Evolutionary conservation across 2,888 invertebrate species (phyloP), one percentile per base, ranked within the genome.

Genomic region (Bombylius major): DNA sequence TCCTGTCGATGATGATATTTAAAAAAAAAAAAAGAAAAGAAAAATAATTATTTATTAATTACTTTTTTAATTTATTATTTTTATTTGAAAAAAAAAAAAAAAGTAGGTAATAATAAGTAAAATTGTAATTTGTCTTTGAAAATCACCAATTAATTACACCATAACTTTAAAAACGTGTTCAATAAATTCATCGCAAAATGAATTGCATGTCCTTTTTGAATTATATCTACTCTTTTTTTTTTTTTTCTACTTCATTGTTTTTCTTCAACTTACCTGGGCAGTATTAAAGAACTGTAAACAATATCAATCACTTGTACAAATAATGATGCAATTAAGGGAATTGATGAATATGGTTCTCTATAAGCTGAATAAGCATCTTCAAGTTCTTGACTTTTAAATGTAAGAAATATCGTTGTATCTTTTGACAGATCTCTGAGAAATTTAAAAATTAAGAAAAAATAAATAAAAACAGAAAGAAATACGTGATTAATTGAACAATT

Each of bases 291-390:
- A 62, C 79, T 78, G 50, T 81, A 79, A 31, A 77, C 61, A 36
- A 75, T 74, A 63, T 77, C 75, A 47, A 77, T 77, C 56, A 81
- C 67, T 66, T 82, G 78, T 47, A 82, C 82, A 59, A 84, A 66
- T n/a, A 84, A 74, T 54, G 83, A 82, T 51, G 83, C 83, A 56
- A 82, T 70, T 48, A 84, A 67, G 1, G 83, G 83, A 33, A 84
- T 70, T 23, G 82, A 82, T 23, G 83, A 83, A 64, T 80, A 82
- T 0, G 83, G 80, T 65, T 84, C 84, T 32, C 82, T 78, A 62
- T 83, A 81, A 39, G 77, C 74, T 53, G 81, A 79, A 68, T 86
- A 89, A 50, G 82, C 81, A 55, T 77, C 75, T 70, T 89, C 89
- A 62, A 84, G 77, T 55, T 79, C 77, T 0, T 75, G 73, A 65